Evolutionary conservation across 2,797 vertebrate genomes (phyloP), one percentile per base, ranked within the genome.

Genomic region (Gallinago solitaria): DNA sequence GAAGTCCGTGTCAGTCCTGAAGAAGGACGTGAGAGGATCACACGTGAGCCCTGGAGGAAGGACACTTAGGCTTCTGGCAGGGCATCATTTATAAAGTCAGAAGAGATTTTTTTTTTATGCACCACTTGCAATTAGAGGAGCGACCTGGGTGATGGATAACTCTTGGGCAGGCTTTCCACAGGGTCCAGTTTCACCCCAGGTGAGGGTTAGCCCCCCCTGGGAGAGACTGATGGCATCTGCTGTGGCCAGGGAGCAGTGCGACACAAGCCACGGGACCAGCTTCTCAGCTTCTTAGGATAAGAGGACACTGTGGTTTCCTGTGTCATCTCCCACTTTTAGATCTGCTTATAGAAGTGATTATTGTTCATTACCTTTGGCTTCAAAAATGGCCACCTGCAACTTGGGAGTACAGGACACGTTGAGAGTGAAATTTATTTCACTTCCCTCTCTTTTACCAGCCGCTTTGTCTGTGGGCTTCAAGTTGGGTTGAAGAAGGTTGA

Each of bases 21-120:
- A 90, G 79, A 85, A 90, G 47, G 45, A 80, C 13, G 2, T 35
- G 32, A 91, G 48, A 87, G 56, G 71, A 92, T 67, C 70, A 87
- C 12, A 4, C 47, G 37, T 77, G 75, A 84, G 78, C 74, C 70
- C 56, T 2, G 3, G 60, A 85, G 87, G 45, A 88, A 71, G 32
- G 67, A 79, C 63, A 32, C n/a, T 86, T 71, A 45, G 74, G 63
- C 75, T 95, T 89, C 88, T 90, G 83, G 19, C 80, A 93, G 77
- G 33, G 9, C 48, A 82, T 80, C 81, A 74, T 16, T 93, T 95
- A 78, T 25, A 82, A 86, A 95, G 71, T 30, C 77, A 92, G 51
- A 95, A 69, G 12, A 48, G 61, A 51, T 76, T 13, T 17, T 64
- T 56, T 69, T 87, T 87, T 69, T 12, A 57, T 12, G 30, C 48